A percentile compares a stretch with the other conserved stretches of the same genome.
These are phyloP conservation scores for Boulengeromyrus knoepffleri DNA, from an alignment of 2,113 vertebrate genomes.

Conservation along the genomic window DNA sequence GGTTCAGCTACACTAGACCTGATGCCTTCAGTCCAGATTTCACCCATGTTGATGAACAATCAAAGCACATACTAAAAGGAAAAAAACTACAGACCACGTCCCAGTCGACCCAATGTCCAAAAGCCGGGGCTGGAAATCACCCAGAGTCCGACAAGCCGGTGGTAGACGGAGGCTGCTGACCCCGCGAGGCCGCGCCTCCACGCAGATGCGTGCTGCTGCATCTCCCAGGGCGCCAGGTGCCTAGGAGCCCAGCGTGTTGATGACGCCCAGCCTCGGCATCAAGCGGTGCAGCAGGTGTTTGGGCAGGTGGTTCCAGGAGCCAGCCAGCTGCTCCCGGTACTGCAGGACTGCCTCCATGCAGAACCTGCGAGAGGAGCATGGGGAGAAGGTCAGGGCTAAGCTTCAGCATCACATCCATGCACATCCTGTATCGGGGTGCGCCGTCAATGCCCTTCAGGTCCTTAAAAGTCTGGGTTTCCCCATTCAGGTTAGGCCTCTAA, in stretches of 20 bases:
- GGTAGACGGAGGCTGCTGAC: background rate
- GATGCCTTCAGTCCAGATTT: background rate
- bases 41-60: background rate
- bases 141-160: background rate
- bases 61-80: background rate
- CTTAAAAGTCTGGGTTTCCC: background rate
- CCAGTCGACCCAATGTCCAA: background rate
- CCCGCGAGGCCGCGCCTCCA: background rate
- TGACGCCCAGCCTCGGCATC: conserved; percentile 70
- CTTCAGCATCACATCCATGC: background rate
- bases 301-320: conserved; percentile 81
- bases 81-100: background rate
- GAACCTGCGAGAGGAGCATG: conserved; percentile 54
- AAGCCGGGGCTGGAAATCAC: background rate
- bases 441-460: background rate
- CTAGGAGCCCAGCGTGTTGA: conserved; percentile 82
- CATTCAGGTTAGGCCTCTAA: background rate
- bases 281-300: conserved; percentile 83
- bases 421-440: background rate
- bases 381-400: background rate
- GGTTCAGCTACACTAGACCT: background rate
- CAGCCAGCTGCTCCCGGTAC: conserved; percentile 74
- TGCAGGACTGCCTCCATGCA: conserved; percentile 78
- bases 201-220: background rate
- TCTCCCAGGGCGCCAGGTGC: background rate